Conservation (phyloP, 2,888 invertebrate species). For the Iphiclides podalirius region DNA sequence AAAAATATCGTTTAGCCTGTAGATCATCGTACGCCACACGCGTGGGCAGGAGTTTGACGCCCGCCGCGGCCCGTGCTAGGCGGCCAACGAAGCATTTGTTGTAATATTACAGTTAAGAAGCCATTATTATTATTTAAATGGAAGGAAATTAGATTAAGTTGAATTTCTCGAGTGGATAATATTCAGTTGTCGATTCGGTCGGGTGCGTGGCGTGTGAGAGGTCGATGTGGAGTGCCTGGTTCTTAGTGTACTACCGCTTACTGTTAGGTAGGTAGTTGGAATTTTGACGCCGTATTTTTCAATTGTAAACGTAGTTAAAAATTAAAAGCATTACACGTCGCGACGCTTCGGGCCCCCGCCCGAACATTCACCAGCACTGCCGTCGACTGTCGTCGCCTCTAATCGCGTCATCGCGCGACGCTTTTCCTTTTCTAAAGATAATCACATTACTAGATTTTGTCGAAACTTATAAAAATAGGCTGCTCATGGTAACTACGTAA, state of each 20-base stretch:
- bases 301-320: conserved; percentile 73
- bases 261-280: conserved; percentile 80
- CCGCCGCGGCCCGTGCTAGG: conserved; percentile 65
- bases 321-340: conserved; percentile 65
- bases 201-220: conserved; percentile 61
- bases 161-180: conserved; percentile 75
- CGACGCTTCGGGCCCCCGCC: conserved; percentile 53
- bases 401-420: conserved; percentile 45
- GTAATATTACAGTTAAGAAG: conserved; percentile 76
- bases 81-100: conserved; percentile 78
- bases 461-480: conserved; percentile 77
- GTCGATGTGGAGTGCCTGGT: conserved; percentile 77
- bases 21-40: conserved; percentile 59
- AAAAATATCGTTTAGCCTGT: conserved; percentile 64
- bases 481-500: conserved; percentile 78
- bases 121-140: conserved; percentile 79
- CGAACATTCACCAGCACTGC: conserved; percentile 40
- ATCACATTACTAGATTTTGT: conserved; percentile 74
- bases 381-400: conserved; percentile 36
- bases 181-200: conserved; percentile 75
- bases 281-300: conserved; percentile 76
- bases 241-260: conserved; percentile 78
- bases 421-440: conserved; percentile 72
- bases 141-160: conserved; percentile 70
- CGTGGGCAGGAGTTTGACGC: conserved; percentile 48